A percentile compares a stretch with the other conserved stretches of the same genome.
Evolutionary conservation across 2,797 vertebrate species (phyloP).

Genomic region (Triplophysa bombifrons): DNA sequence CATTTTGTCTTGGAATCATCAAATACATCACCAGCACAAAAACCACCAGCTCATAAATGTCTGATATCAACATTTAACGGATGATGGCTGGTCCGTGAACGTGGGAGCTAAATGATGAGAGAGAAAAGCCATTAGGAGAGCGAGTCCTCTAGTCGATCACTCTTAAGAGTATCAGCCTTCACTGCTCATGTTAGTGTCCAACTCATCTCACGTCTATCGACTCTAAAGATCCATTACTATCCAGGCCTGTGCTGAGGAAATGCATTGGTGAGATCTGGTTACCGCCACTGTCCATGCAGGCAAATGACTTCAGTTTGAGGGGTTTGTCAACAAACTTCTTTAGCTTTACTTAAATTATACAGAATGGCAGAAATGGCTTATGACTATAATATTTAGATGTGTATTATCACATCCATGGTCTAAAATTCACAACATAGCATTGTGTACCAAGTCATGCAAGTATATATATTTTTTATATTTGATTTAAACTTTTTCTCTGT

Average conservation of each 20-base stretch:
- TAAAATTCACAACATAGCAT: no score
- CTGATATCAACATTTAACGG: constrained; percentile 11
- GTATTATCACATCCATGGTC: no score
- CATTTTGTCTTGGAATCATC: constrained; percentile 10
- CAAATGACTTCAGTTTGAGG: neutral
- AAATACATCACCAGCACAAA: neutral
- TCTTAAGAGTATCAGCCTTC: neutral
- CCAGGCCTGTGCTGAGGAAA: neutral
- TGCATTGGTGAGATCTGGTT: neutral
- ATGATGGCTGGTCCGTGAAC: constrained; percentile 4
- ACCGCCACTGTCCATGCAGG: neutral
- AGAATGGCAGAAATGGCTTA: no score
- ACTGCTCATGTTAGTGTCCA: neutral
- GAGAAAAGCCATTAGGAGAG: constrained; percentile 12
- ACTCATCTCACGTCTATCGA: neutral
- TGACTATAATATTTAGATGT: no score
- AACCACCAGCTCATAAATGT: constrained; percentile 9
- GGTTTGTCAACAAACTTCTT: no score
- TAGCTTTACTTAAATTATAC: no score
- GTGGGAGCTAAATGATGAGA: neutral
- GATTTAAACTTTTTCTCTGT: neutral
- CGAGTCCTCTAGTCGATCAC: neutral
- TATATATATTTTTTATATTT: neutral
- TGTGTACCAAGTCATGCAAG: neutral
- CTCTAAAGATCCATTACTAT: neutral